Conservation (phyloP, 2,797 vertebrate genomes). For the Petrocephalus sullivani region DNA sequence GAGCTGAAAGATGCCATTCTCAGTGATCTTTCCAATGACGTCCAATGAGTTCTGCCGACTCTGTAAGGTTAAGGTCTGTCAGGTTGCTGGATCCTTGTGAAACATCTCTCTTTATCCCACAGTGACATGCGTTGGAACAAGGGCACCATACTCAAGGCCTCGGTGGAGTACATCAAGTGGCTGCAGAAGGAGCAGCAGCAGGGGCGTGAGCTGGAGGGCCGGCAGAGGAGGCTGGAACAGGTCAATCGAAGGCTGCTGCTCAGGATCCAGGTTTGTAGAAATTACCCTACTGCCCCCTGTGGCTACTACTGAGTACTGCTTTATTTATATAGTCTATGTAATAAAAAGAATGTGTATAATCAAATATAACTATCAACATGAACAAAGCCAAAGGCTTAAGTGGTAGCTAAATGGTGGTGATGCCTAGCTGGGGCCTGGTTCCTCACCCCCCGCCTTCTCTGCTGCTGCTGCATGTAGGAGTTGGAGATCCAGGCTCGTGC, state of each 20-base stretch:
- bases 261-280: constrained; percentile 66
- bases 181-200: constrained; percentile 81
- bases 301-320: neutral
- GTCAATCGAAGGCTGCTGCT: constrained; percentile 71
- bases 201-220: constrained; percentile 70
- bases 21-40: neutral
- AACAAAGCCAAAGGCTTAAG: neutral
- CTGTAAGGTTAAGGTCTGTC: neutral
- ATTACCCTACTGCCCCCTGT: neutral
- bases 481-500: constrained; percentile 96
- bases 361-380: neutral
- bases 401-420: neutral
- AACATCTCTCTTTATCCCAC: neutral
- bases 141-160: constrained; percentile 84
- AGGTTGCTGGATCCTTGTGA: neutral
- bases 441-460: neutral
- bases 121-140: constrained; percentile 89
- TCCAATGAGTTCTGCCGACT: neutral
- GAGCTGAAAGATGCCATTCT: neutral
- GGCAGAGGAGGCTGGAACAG: constrained; percentile 75
- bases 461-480: constrained; percentile 63
- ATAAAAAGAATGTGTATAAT: neutral
- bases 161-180: constrained; percentile 84
- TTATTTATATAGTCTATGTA: neutral
- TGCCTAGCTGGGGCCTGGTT: neutral